Percentiles rank a stretch among this genome's conserved stretches.
phyloP scores from a whole-genome alignment of 2,797 vertebrate genomes.

The Selene dorsalis region DNA sequence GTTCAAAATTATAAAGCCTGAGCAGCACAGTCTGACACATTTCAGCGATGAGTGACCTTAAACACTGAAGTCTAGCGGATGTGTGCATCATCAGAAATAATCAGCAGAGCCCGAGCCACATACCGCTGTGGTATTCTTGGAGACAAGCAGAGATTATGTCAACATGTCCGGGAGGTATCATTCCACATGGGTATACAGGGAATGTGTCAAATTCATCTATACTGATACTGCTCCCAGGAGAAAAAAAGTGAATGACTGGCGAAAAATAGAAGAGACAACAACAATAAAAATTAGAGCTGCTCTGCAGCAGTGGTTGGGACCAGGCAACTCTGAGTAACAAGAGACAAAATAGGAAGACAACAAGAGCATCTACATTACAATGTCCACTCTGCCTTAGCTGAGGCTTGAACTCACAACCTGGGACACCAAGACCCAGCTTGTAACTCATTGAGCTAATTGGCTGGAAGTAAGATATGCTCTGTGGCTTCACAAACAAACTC shows the following conservation, averaged over 20 bases:
- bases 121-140: conserved; percentile 30
- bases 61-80: not conserved
- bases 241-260: not conserved
- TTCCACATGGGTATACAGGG: not conserved
- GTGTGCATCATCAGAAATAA: conserved; percentile 12
- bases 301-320: too few relatives aligned
- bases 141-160: conserved; percentile 31
- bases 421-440: too few relatives aligned
- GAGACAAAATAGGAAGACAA: too few relatives aligned
- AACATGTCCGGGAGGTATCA: conserved; percentile 27
- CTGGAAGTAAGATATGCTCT: too few relatives aligned
- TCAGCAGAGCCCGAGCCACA: not conserved
- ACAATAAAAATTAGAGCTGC: too few relatives aligned
- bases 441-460: too few relatives aligned
- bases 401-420: too few relatives aligned
- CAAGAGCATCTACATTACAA: too few relatives aligned
- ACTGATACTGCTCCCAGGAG: not conserved
- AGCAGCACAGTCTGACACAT: conserved; percentile 25
- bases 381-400: too few relatives aligned
- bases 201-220: not conserved
- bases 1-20: conserved; percentile 18
- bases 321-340: too few relatives aligned
- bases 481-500: too few relatives aligned
- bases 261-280: not conserved
- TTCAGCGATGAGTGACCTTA: conserved; percentile 21